Evolutionary conservation across 2,797 vertebrate genomes (phyloP).

Genomic region (Tenualosa thibaudeaui): DNA sequence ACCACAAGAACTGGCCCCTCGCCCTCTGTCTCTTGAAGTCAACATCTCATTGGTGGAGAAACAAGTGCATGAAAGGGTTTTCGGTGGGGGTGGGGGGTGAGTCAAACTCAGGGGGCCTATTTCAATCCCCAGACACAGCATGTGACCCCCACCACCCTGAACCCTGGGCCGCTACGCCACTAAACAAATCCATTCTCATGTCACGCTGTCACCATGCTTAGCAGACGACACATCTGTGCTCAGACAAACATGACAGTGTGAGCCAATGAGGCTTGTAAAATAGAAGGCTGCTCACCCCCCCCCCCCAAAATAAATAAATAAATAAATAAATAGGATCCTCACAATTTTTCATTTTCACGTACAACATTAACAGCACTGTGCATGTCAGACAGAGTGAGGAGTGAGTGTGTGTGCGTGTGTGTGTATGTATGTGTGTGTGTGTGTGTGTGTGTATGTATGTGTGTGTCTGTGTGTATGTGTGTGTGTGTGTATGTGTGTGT

Average conservation of each 20-base stretch:
- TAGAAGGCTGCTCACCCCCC: slow-evolving; percentile 21
- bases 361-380: slow-evolving; percentile 49
- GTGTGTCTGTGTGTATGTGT: too few relatives aligned
- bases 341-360: slow-evolving; percentile 42
- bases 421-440: too few relatives aligned
- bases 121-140: not conserved
- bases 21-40: not conserved
- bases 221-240: slow-evolving; percentile 42
- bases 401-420: slow-evolving; percentile 38
- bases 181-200: slow-evolving; percentile 74
- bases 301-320: not conserved
- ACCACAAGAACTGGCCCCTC: slow-evolving; percentile 22
- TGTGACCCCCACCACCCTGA: not conserved
- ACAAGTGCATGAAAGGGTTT: not conserved
- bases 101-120: not conserved
- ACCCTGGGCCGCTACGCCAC: slow-evolving; percentile 31
- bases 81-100: not conserved
- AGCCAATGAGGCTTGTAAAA: slow-evolving; percentile 44
- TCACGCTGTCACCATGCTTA: slow-evolving; percentile 61
- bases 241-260: slow-evolving; percentile 38
- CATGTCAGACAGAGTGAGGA: slow-evolving; percentile 43
- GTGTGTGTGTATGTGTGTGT: slow-evolving; percentile 38
- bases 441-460: too few relatives aligned
- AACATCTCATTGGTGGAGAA: slow-evolving; percentile 36
- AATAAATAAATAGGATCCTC: slow-evolving; percentile 46